Percentiles rank a stretch among this genome's conserved stretches.
Evolutionary conservation across 2,888 invertebrate genomes (phyloP).

Genomic region (Nowickia ferox): DNA sequence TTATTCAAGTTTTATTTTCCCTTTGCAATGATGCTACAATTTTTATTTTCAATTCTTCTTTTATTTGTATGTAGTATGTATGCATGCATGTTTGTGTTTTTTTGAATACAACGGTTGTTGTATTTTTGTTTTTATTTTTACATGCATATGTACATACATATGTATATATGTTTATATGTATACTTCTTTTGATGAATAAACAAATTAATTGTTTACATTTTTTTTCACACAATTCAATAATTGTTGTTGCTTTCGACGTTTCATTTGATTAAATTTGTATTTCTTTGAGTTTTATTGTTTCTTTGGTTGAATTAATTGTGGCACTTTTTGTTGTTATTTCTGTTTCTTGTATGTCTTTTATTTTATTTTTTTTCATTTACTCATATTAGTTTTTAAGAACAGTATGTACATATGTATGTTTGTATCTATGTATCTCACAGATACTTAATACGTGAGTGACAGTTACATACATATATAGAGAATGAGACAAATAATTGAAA

Average conservation of each 20-base stretch:
- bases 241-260: constrained; percentile 17
- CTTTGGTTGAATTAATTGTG: constrained; percentile 26
- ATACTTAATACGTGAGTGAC: constrained; percentile 54
- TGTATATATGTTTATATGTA: background rate
- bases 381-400: background rate
- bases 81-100: too few relatives aligned
- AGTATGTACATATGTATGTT: too few relatives aligned
- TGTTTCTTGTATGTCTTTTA: background rate
- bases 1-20: too few relatives aligned
- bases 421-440: constrained; percentile 46
- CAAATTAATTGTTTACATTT: constrained; percentile 55
- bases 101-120: too few relatives aligned
- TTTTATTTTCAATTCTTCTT: too few relatives aligned
- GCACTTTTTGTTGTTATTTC: constrained; percentile 18
- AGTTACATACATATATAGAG: constrained; percentile 34
- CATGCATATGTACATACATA: too few relatives aligned
- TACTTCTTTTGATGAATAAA: constrained; percentile 23
- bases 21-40: too few relatives aligned
- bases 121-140: too few relatives aligned
- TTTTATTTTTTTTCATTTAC: background rate
- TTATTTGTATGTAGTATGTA: too few relatives aligned
- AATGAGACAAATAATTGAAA: constrained; percentile 65
- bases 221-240: constrained; percentile 21
- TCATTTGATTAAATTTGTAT: constrained; percentile 10
- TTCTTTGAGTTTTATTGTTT: constrained; percentile 18